Evolutionary conservation across 2,797 vertebrate genomes (phyloP).

Genomic region (Perodicticus potto): DNA sequence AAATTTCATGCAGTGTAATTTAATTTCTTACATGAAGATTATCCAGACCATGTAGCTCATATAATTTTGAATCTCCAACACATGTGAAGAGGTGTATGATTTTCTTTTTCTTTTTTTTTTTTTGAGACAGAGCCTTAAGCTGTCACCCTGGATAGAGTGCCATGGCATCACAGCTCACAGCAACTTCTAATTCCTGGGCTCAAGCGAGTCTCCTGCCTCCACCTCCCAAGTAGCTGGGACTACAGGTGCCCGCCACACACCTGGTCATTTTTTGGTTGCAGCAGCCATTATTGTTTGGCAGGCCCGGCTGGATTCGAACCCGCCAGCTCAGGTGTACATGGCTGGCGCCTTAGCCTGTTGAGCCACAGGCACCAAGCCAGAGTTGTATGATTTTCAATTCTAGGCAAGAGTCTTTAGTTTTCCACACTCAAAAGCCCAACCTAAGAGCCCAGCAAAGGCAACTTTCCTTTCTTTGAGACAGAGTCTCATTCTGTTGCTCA

Average conservation of each 20-base stretch:
- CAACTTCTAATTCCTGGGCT: too few species aligned
- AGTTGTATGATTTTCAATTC: neutral
- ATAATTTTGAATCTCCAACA: slow-evolving; percentile 2
- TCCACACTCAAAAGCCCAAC: neutral
- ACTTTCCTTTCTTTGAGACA: neutral
- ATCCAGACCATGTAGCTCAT: neutral
- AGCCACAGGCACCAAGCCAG: neutral
- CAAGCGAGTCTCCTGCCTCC: too few species aligned
- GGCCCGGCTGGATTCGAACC: too few species aligned
- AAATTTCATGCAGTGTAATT: neutral
- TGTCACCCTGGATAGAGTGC: too few species aligned
- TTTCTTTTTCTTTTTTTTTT: neutral
- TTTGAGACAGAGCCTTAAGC: too few species aligned
- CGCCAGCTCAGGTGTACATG: too few species aligned
- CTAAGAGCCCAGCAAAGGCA: neutral
- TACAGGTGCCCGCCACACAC: too few species aligned
- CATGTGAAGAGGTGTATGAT: neutral
- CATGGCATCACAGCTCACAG: too few species aligned
- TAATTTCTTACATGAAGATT: neutral
- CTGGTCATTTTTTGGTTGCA: too few species aligned
- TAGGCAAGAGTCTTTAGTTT: neutral
- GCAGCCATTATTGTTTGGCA: too few species aligned
- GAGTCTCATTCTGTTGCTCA: neutral
- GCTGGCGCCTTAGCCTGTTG: too few species aligned
- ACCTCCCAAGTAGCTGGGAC: too few species aligned